A percentile compares a stretch with the other conserved stretches of the same genome.
Evolutionary conservation across 1,140 invertebrate species (phyloP).

Genomic region (Rhyacophila brunnea): DNA sequence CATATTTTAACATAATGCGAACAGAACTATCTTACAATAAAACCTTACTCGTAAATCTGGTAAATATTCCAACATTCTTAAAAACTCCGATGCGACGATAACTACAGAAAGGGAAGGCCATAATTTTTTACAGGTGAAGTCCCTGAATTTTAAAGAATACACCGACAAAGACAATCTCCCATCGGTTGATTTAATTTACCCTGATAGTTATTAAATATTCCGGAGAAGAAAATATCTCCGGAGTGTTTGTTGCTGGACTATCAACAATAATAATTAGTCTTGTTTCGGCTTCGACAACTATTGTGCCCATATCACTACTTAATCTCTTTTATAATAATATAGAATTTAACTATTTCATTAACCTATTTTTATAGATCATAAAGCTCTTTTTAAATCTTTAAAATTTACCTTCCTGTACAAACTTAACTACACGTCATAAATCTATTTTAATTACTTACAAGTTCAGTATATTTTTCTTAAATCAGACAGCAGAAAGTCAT

Average conservation of each 20-base stretch:
- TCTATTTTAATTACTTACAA: conserved; percentile 28
- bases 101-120: conserved; percentile 31
- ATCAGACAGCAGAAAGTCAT: conserved; percentile 39
- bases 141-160: conserved; percentile 22
- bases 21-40: conserved; percentile 31
- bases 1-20: conserved; percentile 30
- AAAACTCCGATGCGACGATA: conserved; percentile 27
- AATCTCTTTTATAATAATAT: conserved; percentile 28
- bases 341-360: conserved; percentile 23
- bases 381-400: conserved; percentile 35
- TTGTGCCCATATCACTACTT: conserved; percentile 18
- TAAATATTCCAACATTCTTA: conserved; percentile 36
- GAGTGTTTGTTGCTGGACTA: not conserved
- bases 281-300: conserved; percentile 18
- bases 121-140: conserved; percentile 25
- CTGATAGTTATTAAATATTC: conserved; percentile 20
- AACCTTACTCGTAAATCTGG: conserved; percentile 28
- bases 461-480: conserved; percentile 30
- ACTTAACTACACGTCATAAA: conserved; percentile 23
- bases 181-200: conserved; percentile 36
- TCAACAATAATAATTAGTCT: conserved; percentile 26
- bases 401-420: conserved; percentile 33
- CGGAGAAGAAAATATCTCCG: conserved; percentile 19
- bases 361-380: conserved; percentile 29
- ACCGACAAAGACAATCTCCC: conserved; percentile 18